Evolutionary conservation across 2,888 invertebrate species (phyloP).

Genomic region (Chromoteleia sp.): DNA sequence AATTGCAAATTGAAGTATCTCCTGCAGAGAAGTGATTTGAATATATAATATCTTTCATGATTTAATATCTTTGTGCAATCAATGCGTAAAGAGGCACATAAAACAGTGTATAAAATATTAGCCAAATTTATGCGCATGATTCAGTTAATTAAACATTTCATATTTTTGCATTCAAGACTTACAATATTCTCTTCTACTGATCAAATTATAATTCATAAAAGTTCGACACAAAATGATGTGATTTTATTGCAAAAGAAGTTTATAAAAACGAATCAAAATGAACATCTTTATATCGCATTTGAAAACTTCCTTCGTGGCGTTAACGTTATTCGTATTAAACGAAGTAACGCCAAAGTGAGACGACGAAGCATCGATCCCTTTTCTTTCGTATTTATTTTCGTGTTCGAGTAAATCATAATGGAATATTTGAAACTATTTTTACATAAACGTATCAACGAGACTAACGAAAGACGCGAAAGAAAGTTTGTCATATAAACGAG

Average conservation of each 20-base stretch:
- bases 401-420: slow-evolving; percentile 53
- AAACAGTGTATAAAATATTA: too few relatives aligned
- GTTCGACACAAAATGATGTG: slow-evolving; percentile 11
- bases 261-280: slow-evolving; percentile 36
- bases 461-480: not conserved
- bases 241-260: slow-evolving; percentile 1
- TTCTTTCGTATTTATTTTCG: slow-evolving; percentile 38
- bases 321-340: slow-evolving; percentile 48
- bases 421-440: slow-evolving; percentile 54
- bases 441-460: slow-evolving; percentile 10
- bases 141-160: too few relatives aligned
- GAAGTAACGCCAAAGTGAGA: slow-evolving; percentile 30
- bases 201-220: slow-evolving; percentile 31
- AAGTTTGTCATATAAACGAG: slow-evolving; percentile 22
- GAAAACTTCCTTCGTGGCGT: slow-evolving; percentile 27
- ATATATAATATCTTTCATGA: too few relatives aligned
- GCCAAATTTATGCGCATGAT: too few relatives aligned
- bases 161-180: slow-evolving; percentile 3
- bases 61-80: too few relatives aligned
- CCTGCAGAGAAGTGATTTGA: too few relatives aligned
- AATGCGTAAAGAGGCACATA: too few relatives aligned
- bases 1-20: too few relatives aligned
- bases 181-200: not conserved
- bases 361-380: slow-evolving; percentile 1
- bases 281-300: slow-evolving; percentile 33